These are phyloP conservation scores for Pediacus dermestoides DNA, from an alignment of 2,888 invertebrate genomes.

Conservation along the genomic window DNA sequence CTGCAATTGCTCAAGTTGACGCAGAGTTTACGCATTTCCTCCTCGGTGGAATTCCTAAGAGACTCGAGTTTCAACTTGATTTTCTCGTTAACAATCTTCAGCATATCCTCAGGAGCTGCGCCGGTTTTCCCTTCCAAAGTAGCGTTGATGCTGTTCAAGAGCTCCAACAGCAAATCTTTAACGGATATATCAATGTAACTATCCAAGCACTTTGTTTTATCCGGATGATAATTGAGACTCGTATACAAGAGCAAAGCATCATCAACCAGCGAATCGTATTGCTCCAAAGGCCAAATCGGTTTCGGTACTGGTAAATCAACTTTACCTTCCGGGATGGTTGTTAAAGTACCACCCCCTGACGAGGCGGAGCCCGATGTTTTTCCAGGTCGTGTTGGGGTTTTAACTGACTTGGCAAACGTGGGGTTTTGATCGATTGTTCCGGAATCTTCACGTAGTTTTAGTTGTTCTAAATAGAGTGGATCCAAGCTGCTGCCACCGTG, in stretches of 20 bases:
- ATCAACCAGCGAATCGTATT: conserved; percentile 47
- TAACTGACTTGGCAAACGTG: conserved; percentile 17
- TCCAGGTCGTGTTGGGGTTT: too few relatives aligned
- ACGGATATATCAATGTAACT: conserved; percentile 38
- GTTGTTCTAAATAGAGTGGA: conserved; percentile 33
- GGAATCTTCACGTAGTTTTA: conserved; percentile 40
- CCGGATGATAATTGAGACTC: conserved; percentile 39
- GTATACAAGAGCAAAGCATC: conserved; percentile 47
- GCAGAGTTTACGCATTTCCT: conserved; percentile 48
- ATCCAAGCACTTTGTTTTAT: conserved; percentile 21
- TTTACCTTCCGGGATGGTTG: conserved; percentile 51
- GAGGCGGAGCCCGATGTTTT: conserved; percentile 33
- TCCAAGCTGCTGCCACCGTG: conserved; percentile 36
- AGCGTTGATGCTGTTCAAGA: conserved; percentile 46
- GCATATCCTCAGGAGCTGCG: conserved; percentile 45
- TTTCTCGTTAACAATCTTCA: conserved; percentile 45
- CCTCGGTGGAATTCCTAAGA: conserved; percentile 44
- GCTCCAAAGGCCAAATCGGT: conserved; percentile 48
- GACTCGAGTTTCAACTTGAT: conserved; percentile 43
- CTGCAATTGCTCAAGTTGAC: conserved; percentile 46
- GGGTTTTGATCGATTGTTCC: conserved; percentile 46
- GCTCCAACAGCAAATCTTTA: conserved; percentile 46
- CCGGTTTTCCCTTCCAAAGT: conserved; percentile 44
- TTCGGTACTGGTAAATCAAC: conserved; percentile 48
- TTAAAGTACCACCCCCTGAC: conserved; percentile 42